Base-by-base conservation (phyloP, 2,797 vertebrate species). In the Euphonia xanthogaster region DNA sequence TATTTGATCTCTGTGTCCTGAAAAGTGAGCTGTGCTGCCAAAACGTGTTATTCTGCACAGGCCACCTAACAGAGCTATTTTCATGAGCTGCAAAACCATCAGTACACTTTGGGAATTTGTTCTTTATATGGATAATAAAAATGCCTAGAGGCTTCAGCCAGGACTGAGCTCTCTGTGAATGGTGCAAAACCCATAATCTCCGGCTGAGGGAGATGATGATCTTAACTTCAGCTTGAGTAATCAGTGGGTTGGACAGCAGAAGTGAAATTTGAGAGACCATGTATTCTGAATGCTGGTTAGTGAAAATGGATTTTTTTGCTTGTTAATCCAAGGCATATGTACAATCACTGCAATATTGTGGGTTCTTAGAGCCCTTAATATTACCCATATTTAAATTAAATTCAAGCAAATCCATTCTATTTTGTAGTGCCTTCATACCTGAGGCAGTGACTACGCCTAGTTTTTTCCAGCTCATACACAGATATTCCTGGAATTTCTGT, bases 211-310 rank as follows among this genome's bases (percentile, higher is more conserved):
- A 91, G 48, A 83, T 23, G 42, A 86, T 42, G 33, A 18, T 70
- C 51, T 60, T 70, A 48, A 73, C 74, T 90, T 93, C 58, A 73
- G 62, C 48, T 55, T 55, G 70, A 48, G 14, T 42, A 76, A 82
- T 55, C 76, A 44, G 27, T 31, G 20, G 11, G 20, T 71, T n/a
- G 66, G 60, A 40, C 12, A 65, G 31, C 14, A 54, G 60, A 50
- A 61, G 22, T 48, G n/a, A 57, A 81, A 75, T 65, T 35, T 66
- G 55, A n/a, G 88, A 61, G 24, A 66, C 4, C 4, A 23, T 40
- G 7, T 31, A 40, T 39, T 88, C 50, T 37, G 28, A 51, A 67
- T 39, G 9, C 7, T 84, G 15, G 14, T 65, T 67, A 53, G 7
- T 30, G 24, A 65, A 74, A 66, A 70, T 28, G 10, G 42, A 35